phyloP scores from a whole-genome alignment of 1,140 invertebrate genomes.

The Trichomalopsis sarcophagae region DNA sequence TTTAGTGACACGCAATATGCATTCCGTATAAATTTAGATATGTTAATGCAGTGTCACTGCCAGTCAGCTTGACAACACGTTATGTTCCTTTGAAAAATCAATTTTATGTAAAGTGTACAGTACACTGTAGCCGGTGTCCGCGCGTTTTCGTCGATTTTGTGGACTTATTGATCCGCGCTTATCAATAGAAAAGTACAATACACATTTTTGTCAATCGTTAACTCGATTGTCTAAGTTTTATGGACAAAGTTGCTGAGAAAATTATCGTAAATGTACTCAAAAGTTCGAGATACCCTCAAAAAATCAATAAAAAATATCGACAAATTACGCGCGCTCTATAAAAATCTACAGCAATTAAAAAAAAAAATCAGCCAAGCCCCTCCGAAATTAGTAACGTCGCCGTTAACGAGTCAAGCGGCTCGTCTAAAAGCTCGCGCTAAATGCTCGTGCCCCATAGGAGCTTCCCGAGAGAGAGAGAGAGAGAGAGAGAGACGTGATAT shows the following conservation, averaged over 20 bases:
- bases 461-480: neutral
- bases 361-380: neutral
- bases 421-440: neutral
- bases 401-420: neutral
- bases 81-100: neutral
- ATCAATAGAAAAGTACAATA: too few species aligned
- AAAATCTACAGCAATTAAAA: neutral
- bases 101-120: neutral
- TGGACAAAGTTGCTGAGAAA: too few species aligned
- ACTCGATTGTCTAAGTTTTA: too few species aligned
- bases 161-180: neutral
- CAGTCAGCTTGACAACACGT: neutral
- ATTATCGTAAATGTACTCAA: neutral
- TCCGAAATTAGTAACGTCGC: neutral
- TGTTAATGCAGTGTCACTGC: neutral
- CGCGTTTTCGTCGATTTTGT: neutral
- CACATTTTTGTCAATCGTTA: too few species aligned
- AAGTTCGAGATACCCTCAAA: too few species aligned
- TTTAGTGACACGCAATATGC: neutral
- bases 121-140: neutral
- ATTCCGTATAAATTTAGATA: neutral
- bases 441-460: neutral
- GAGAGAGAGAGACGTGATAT: constrained; percentile 14
- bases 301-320: too few species aligned
- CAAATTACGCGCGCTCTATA: neutral